Percentiles rank a stretch among this genome's conserved stretches.
These are phyloP conservation scores for Chloroceryle aenea DNA, from an alignment of 2,113 vertebrate species.

Conservation along the genomic window DNA sequence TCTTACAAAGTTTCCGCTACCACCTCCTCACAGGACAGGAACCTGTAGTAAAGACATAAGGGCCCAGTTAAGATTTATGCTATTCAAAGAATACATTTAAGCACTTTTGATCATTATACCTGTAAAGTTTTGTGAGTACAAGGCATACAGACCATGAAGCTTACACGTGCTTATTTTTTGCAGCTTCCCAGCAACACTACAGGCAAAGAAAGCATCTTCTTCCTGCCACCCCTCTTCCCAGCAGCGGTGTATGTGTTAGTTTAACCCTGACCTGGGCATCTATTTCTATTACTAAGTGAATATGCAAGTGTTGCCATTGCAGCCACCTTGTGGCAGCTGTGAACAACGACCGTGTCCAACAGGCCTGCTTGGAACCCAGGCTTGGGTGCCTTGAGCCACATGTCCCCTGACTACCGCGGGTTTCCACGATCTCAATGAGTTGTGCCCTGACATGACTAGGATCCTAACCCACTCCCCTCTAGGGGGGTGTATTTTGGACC, in stretches of 20 bases:
- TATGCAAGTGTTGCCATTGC: background rate
- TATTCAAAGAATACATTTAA: background rate
- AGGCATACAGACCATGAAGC: background rate
- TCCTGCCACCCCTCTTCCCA: background rate
- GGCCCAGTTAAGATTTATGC: background rate
- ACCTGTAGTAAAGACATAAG: background rate
- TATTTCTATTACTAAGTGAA: background rate
- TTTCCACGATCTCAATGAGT: background rate
- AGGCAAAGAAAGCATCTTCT: background rate
- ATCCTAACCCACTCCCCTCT: background rate
- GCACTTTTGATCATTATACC: background rate
- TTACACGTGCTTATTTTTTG: background rate
- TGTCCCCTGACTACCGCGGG: background rate
- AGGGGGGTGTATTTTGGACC: background rate
- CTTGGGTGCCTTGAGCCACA: accelerated
- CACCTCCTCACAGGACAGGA: background rate
- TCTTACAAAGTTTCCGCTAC: background rate
- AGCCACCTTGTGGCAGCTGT: background rate
- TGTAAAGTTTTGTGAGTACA: background rate
- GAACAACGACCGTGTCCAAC: background rate
- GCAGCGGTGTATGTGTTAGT: background rate
- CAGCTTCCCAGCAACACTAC: background rate
- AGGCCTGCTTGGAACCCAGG: background rate
- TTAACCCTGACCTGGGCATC: background rate
- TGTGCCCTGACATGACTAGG: background rate